A percentile compares a stretch with the other conserved stretches of the same genome.
These are phyloP conservation scores for Eudemis profundana DNA, from an alignment of 2,888 invertebrate species.

Conservation along the genomic window DNA sequence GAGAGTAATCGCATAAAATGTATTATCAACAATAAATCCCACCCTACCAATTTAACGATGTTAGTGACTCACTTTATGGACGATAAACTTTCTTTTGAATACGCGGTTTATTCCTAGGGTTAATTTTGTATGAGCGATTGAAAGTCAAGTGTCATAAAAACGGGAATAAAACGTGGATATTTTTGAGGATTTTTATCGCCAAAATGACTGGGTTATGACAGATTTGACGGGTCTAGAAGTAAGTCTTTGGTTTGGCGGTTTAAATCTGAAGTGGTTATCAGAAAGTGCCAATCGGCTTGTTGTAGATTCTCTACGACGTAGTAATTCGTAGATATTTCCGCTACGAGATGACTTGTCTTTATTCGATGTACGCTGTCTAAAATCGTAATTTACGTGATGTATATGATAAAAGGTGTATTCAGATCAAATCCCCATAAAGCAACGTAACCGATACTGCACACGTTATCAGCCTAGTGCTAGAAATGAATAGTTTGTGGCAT, in stretches of 20 bases:
- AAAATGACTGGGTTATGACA: not conserved
- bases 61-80: constrained; percentile 72
- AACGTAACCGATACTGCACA: no score
- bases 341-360: no score
- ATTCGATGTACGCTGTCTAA: no score
- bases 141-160: constrained; percentile 43
- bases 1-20: constrained; percentile 66
- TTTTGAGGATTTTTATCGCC: constrained; percentile 35
- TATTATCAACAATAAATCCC: constrained; percentile 67
- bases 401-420: no score
- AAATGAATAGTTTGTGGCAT: no score
- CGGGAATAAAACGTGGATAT: constrained; percentile 20
- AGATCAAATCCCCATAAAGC: no score
- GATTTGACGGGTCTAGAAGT: not conserved
- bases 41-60: constrained; percentile 63
- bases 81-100: constrained; percentile 72
- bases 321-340: not conserved
- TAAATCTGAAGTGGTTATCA: not conserved
- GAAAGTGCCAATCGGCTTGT: not conserved
- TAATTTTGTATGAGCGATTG: constrained; percentile 55
- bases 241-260: not conserved
- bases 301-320: not conserved
- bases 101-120: constrained; percentile 51
- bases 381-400: no score
- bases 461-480: no score